Conservation (phyloP, 2,113 vertebrate species). For the Propithecus coquereli region DNA sequence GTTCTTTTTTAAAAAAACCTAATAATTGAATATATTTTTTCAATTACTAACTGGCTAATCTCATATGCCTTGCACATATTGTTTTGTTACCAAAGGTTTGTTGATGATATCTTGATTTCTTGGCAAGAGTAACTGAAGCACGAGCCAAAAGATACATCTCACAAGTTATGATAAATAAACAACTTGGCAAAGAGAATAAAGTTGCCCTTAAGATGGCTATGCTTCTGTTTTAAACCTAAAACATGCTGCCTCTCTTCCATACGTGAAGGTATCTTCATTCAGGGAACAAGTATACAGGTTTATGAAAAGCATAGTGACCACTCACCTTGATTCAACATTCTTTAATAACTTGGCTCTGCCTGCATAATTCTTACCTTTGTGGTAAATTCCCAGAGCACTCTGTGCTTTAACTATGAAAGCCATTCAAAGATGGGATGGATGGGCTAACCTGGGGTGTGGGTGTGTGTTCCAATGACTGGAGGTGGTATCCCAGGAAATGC, state of each 20-base stretch:
- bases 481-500: not conserved
- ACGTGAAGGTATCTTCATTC: not conserved
- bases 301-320: not conserved
- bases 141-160: not conserved
- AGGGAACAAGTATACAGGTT: not conserved
- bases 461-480: not conserved
- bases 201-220: not conserved
- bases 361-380: not conserved
- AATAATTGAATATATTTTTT: not conserved
- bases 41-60: slow-evolving; percentile 5
- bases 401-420: not conserved
- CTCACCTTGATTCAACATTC: not conserved
- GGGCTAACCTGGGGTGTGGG: not conserved
- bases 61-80: not conserved
- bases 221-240: slow-evolving; percentile 4
- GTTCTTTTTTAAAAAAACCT: not conserved
- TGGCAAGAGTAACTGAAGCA: slow-evolving; percentile 16
- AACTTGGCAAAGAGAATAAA: slow-evolving; percentile 31
- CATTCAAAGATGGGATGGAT: not conserved
- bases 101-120: slow-evolving; percentile 39
- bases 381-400: not conserved
- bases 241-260: not conserved
- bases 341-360: not conserved
- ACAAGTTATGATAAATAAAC: slow-evolving; percentile 6
- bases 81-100: slow-evolving; percentile 37